A percentile compares a stretch with the other conserved stretches of the same genome.
phyloP scores from a whole-genome alignment of 2,888 invertebrate genomes.

The Erebia palarica region DNA sequence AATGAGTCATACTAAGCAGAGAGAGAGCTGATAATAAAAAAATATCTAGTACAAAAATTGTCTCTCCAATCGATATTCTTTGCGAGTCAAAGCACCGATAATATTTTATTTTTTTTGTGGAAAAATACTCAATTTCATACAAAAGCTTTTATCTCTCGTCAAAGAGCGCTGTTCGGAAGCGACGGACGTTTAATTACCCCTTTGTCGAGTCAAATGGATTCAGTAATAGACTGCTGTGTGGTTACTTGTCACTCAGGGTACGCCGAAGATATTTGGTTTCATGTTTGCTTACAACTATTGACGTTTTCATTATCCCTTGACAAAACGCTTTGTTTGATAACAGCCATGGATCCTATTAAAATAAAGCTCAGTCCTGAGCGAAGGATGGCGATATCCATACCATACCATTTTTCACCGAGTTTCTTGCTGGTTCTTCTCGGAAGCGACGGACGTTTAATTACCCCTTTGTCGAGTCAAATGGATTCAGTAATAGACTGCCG shows the following conservation, averaged over 20 bases:
- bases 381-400: no score
- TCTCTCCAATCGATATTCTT: not conserved
- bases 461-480: slow-evolving; percentile 47
- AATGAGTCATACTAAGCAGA: no score
- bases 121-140: not conserved
- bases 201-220: slow-evolving; percentile 41
- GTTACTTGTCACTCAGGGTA: not conserved
- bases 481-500: slow-evolving; percentile 40
- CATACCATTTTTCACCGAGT: no score
- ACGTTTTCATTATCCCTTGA: no score
- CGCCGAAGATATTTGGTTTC: not conserved
- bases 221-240: slow-evolving; percentile 39
- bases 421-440: no score
- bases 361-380: no score
- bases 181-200: slow-evolving; percentile 66
- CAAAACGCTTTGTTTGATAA: no score
- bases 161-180: slow-evolving; percentile 35
- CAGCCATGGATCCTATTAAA: no score
- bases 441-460: slow-evolving; percentile 62
- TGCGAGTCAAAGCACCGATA: not conserved
- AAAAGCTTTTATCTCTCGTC: not conserved
- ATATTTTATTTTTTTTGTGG: not conserved
- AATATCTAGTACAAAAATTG: no score
- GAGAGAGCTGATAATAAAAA: no score
- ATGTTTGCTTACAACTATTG: not conserved